Percentiles rank a stretch among this genome's conserved stretches.
phyloP scores from a whole-genome alignment of 2,888 invertebrate genomes.

The Penaeus monodon region DNA sequence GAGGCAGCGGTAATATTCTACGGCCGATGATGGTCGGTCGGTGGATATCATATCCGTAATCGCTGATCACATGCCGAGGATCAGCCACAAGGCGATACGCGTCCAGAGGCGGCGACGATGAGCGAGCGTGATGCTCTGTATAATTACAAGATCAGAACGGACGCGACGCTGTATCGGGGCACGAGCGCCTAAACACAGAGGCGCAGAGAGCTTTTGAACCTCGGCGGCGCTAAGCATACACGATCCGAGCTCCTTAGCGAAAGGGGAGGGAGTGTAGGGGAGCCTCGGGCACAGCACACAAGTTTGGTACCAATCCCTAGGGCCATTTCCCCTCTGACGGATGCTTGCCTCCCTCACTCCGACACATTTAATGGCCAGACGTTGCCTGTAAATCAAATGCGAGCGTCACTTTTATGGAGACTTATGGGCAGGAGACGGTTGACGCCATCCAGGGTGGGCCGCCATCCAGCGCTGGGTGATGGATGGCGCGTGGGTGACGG shows the following conservation, averaged over 20 bases:
- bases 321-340: constrained; percentile 62
- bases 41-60: too few species aligned
- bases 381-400: constrained; percentile 64
- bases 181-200: too few species aligned
- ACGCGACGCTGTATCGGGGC: too few species aligned
- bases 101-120: too few species aligned
- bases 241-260: neutral
- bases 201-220: too few species aligned
- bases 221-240: constrained; percentile 2
- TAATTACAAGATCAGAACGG: too few species aligned
- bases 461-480: constrained; percentile 54
- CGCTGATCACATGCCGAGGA: too few species aligned
- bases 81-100: too few species aligned
- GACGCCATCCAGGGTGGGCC: constrained; percentile 58
- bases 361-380: constrained; percentile 64
- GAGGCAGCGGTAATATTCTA: too few species aligned
- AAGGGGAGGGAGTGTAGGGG: constrained; percentile 4
- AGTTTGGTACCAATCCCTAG: constrained; percentile 56
- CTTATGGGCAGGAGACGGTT: constrained; percentile 60
- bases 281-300: constrained; percentile 15
- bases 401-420: constrained; percentile 65
- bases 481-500: constrained; percentile 49
- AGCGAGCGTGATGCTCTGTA: too few species aligned
- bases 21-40: too few species aligned
- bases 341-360: constrained; percentile 62